Conservation (phyloP, 2,888 invertebrate genomes). For the Scrobipalpa costella region DNA sequence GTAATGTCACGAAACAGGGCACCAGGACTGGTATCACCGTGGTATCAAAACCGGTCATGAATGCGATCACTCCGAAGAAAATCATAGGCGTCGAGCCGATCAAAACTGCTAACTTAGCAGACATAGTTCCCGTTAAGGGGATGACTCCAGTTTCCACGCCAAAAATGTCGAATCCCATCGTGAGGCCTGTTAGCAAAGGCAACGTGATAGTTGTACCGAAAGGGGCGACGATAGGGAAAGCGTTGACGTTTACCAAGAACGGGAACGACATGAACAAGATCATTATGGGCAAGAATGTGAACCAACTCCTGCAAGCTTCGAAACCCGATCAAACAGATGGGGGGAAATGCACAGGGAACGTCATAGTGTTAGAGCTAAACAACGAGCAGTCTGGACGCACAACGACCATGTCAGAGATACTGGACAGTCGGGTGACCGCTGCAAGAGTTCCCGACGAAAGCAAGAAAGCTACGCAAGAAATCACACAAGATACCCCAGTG, state of each 20-base stretch:
- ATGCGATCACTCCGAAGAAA: constrained; percentile 29
- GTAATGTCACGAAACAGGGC: constrained; percentile 48
- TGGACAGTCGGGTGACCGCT: constrained; percentile 59
- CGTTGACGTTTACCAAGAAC: constrained; percentile 72
- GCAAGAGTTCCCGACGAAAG: constrained; percentile 47
- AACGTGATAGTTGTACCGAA: constrained; percentile 83
- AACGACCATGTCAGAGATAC: constrained; percentile 74
- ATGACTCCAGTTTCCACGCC: constrained; percentile 63
- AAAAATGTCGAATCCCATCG: constrained; percentile 69
- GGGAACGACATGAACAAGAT: constrained; percentile 76
- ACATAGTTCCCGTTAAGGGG: constrained; percentile 73
- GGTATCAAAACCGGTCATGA: constrained; percentile 60
- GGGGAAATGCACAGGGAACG: constrained; percentile 67
- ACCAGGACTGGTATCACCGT: constrained; percentile 54
- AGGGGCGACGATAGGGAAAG: constrained; percentile 76
- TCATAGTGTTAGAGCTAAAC: constrained; percentile 74
- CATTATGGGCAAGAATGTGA: constrained; percentile 77
- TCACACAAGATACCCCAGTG: constrained; percentile 82
- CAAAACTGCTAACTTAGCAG: constrained; percentile 74
- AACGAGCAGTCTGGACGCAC: constrained; percentile 72
- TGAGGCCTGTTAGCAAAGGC: constrained; percentile 74
- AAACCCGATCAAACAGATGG: constrained; percentile 63
- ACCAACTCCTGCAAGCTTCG: constrained; percentile 68
- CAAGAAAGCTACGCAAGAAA: constrained; percentile 51
- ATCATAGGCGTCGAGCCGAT: constrained; percentile 46